phyloP scores from a whole-genome alignment of 2,888 invertebrate species.

The Brachyptera risi region DNA sequence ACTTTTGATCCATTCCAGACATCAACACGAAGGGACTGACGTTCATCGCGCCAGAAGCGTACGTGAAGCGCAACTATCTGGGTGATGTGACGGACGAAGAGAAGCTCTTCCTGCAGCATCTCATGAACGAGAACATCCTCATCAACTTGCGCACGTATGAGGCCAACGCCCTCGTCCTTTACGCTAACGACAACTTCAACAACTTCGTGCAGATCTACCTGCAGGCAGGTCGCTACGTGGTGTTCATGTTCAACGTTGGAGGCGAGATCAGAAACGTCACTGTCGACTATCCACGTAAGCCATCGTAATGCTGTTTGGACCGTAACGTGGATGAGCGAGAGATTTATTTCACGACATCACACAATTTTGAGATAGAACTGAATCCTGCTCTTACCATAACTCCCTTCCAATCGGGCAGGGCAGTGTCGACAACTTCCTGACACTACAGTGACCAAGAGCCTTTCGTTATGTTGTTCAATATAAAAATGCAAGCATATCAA shows the following conservation, averaged over 20 bases:
- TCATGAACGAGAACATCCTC: constrained; percentile 76
- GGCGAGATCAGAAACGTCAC: constrained; percentile 76
- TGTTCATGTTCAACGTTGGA: constrained; percentile 79
- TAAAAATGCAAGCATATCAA: too few species aligned
- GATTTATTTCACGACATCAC: too few species aligned
- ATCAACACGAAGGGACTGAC: constrained; percentile 87
- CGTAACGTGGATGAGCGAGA: too few species aligned
- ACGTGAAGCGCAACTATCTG: constrained; percentile 75
- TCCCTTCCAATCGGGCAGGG: too few species aligned
- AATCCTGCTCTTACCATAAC: too few species aligned
- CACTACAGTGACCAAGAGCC: too few species aligned
- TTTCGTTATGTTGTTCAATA: too few species aligned
- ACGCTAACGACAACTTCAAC: constrained; percentile 88
- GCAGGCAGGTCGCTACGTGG: constrained; percentile 71
- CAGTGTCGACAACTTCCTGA: too few species aligned
- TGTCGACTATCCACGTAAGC: constrained; percentile 59
- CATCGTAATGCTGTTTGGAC: neutral
- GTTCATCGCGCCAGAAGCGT: constrained; percentile 76
- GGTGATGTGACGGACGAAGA: constrained; percentile 59
- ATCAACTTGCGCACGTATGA: constrained; percentile 88
- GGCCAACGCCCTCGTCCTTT: constrained; percentile 73
- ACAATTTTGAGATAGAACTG: too few species aligned
- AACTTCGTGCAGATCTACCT: constrained; percentile 90
- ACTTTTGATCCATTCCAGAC: constrained; percentile 53
- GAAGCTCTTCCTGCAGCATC: constrained; percentile 60